Evolutionary conservation across 2,113 vertebrate species (phyloP).

Genomic region (Oceanites oceanicus): DNA sequence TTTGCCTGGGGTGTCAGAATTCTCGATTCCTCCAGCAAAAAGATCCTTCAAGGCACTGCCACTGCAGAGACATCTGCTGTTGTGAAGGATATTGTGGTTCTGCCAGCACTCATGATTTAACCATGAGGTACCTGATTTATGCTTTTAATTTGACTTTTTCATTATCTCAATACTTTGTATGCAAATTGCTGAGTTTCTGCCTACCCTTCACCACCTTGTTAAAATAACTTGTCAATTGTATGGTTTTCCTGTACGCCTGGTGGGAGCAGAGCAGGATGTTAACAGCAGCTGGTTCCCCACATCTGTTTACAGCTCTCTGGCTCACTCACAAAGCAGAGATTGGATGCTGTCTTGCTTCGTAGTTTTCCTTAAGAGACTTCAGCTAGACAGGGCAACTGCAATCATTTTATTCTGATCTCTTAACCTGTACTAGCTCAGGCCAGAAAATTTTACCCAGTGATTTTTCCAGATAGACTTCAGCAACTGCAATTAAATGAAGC

Average conservation of each 20-base stretch:
- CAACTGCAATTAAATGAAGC: not conserved
- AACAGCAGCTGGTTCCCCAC: not conserved
- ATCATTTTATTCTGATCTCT: not conserved
- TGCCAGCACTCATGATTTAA: not conserved
- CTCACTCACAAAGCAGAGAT: not conserved
- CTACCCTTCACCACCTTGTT: not conserved
- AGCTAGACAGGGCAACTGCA: not conserved
- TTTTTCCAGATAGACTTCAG: not conserved
- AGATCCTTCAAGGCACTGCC: not conserved
- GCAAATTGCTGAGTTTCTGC: not conserved
- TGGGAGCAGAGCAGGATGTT: not conserved
- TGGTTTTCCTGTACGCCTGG: not conserved
- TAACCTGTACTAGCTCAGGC: not conserved
- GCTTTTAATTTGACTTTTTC: constrained; percentile 4
- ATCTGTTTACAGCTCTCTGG: not conserved
- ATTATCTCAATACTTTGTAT: not conserved
- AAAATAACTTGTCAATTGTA: not conserved
- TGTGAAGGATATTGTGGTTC: not conserved
- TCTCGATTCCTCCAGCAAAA: not conserved
- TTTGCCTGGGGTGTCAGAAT: not conserved
- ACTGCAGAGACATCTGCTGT: not conserved
- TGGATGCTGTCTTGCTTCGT: not conserved
- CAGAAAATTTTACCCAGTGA: not conserved
- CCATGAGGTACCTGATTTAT: not conserved
- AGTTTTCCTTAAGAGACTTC: not conserved